A percentile compares a stretch with the other conserved stretches of the same genome.
Conservation (phyloP, 2,113 vertebrate genomes). For the Otus sunia region DNA sequence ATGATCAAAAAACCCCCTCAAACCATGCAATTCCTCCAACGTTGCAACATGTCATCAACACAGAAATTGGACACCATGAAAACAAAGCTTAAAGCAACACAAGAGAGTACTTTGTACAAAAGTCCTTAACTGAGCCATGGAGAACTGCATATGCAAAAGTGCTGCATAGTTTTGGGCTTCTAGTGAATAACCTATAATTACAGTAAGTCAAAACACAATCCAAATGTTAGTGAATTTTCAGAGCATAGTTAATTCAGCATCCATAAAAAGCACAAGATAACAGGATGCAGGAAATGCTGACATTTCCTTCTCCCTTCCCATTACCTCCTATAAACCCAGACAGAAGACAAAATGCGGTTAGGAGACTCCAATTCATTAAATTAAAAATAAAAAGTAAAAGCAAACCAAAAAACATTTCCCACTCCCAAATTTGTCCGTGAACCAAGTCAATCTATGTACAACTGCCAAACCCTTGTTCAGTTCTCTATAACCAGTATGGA, state of each 20-base stretch:
- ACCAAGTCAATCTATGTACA: not conserved
- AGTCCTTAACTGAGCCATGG: not conserved
- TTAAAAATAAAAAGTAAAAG: not conserved
- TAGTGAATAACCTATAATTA: not conserved
- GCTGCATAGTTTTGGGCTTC: not conserved
- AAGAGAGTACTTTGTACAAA: not conserved
- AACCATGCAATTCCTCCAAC: not conserved
- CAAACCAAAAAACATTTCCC: not conserved
- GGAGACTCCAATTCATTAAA: not conserved
- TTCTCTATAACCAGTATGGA: not conserved
- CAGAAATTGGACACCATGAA: not conserved
- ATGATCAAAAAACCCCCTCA: not conserved
- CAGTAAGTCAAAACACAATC: not conserved
- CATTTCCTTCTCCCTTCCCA: slow-evolving; percentile 45
- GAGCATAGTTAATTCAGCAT: not conserved
- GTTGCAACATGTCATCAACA: not conserved
- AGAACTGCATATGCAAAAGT: not conserved
- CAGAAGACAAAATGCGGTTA: not conserved
- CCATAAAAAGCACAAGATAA: slow-evolving; percentile 55
- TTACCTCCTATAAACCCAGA: slow-evolving; percentile 13
- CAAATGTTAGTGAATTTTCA: not conserved
- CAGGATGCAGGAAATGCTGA: slow-evolving; percentile 70
- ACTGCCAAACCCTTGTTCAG: not conserved
- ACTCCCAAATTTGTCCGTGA: not conserved
- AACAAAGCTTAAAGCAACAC: not conserved